These are phyloP conservation scores for Agapetus fuscipes DNA, from an alignment of 2,888 invertebrate species.

Conservation along the genomic window DNA sequence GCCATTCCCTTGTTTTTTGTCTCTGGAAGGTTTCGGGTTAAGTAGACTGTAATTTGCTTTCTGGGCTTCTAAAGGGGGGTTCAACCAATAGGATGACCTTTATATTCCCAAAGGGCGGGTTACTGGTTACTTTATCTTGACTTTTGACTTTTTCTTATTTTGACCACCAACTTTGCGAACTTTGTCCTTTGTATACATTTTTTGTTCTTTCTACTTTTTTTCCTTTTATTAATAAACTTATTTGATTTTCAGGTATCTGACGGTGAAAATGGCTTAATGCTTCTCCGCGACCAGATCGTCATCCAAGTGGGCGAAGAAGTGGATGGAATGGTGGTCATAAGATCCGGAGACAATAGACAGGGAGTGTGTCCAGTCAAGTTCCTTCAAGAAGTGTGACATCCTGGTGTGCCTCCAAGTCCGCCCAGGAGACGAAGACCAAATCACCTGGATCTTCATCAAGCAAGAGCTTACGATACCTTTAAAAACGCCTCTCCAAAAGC, in stretches of 20 bases:
- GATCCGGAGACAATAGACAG: slow-evolving; percentile 87
- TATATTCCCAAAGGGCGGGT: too few relatives aligned
- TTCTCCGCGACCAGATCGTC: slow-evolving; percentile 88
- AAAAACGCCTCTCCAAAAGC: too few relatives aligned
- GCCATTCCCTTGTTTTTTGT: background rate
- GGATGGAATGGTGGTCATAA: slow-evolving; percentile 89
- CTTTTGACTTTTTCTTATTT: background rate
- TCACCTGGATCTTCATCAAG: too few relatives aligned
- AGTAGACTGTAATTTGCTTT: too few relatives aligned
- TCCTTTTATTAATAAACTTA: too few relatives aligned
- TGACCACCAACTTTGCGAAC: too few relatives aligned
- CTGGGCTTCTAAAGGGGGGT: too few relatives aligned
- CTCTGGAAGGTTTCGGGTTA: background rate
- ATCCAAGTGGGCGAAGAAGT: slow-evolving; percentile 84
- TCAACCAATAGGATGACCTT: too few relatives aligned
- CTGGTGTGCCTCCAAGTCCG: slow-evolving; percentile 29
- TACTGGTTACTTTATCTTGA: background rate
- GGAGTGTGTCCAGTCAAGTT: slow-evolving; percentile 91
- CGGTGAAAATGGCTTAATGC: slow-evolving; percentile 69
- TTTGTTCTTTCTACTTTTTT: too few relatives aligned
- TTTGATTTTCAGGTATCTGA: slow-evolving; percentile 72
- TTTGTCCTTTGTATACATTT: too few relatives aligned
- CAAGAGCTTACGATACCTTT: too few relatives aligned
- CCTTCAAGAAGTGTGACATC: slow-evolving; percentile 89
- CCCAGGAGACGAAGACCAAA: background rate